phyloP scores from a whole-genome alignment of 2,113 vertebrate species.

The Ondatra zibethicus region DNA sequence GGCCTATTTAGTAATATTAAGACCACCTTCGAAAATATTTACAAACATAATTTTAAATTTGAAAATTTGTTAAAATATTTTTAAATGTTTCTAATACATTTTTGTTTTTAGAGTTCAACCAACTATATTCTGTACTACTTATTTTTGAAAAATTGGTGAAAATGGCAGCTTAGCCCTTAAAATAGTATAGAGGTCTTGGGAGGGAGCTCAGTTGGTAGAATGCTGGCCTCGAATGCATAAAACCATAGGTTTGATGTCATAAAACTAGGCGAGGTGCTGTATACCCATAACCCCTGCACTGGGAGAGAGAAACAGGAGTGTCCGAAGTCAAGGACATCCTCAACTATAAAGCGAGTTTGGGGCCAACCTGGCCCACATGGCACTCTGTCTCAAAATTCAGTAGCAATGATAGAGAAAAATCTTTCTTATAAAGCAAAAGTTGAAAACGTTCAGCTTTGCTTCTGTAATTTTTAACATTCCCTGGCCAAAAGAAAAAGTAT shows the following conservation, averaged over 20 bases:
- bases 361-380: background rate
- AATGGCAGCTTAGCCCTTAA: background rate
- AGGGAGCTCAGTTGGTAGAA: background rate
- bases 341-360: background rate
- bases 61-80: background rate
- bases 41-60: conserved; percentile 26
- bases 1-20: background rate
- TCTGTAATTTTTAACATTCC: conserved; percentile 37
- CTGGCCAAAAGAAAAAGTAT: background rate
- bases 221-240: background rate
- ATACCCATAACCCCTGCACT: background rate
- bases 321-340: background rate
- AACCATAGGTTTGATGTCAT: background rate
- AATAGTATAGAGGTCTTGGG: background rate
- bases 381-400: background rate
- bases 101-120: background rate
- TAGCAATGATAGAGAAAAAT: conserved; percentile 1
- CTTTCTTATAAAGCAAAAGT: background rate
- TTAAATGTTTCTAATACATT: conserved; percentile 26
- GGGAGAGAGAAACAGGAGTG: too few species aligned
- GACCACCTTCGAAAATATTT: background rate
- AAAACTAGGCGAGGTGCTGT: background rate
- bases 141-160: background rate
- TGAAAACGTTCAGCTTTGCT: conserved; percentile 36
- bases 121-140: conserved; percentile 12